Conservation (phyloP, 2,113 vertebrate species). For the Oxygymnocypris stewartii region DNA sequence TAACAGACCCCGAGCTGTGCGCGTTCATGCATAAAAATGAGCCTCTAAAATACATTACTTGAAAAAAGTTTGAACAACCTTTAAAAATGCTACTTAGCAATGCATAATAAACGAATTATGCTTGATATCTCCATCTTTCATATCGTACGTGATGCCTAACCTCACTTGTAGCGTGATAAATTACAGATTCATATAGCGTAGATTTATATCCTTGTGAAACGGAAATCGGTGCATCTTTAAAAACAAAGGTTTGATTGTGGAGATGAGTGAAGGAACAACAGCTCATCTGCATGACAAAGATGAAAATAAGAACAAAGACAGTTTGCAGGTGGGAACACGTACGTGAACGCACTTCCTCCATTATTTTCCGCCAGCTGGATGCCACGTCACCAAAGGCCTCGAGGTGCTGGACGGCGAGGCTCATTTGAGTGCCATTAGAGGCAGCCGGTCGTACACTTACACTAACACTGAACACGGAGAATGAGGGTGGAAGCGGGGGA, state of each 20-base stretch:
- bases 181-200: not conserved
- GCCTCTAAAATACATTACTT: not conserved
- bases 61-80: conserved; percentile 10
- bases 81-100: not conserved
- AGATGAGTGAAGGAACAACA: not conserved
- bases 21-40: conserved; percentile 5
- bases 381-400: not conserved
- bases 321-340: not conserved
- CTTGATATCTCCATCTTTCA: not conserved
- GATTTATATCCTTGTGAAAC: not conserved
- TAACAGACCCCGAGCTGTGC: not conserved
- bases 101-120: not conserved
- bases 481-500: not conserved
- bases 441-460: conserved; percentile 23
- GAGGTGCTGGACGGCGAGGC: conserved; percentile 9
- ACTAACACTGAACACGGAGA: not conserved
- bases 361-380: conserved; percentile 33
- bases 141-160: not conserved
- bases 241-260: not conserved
- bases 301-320: conserved; percentile 6
- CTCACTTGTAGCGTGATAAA: not conserved
- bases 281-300: not conserved
- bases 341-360: not conserved
- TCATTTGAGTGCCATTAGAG: conserved; percentile 48
- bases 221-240: not conserved